Base-by-base conservation (phyloP, 1,140 invertebrate species). In the Aphelinus certus region DNA sequence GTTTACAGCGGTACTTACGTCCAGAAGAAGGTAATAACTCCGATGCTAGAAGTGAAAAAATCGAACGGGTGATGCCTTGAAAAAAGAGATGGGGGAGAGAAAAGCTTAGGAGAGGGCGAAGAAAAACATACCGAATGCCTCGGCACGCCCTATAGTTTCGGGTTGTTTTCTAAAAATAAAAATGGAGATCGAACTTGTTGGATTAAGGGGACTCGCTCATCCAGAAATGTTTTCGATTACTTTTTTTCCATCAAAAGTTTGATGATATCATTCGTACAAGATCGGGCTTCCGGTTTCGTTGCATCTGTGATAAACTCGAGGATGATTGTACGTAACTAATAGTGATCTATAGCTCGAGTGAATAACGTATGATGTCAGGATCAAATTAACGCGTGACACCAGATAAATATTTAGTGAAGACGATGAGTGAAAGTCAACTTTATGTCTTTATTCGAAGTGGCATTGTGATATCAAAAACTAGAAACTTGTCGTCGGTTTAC, bases 1-100 rank as follows among this genome's bases (percentile, higher is more conserved):
- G 63, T 61, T 76, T 62, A 66, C 55, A 66, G 49, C 47, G 69
- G n/a, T 71, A 65, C 72, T 73, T 68, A 73, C 53, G 65, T 53
- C 64, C 62, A 53, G 73, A 70, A 58, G 68, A 71, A 55, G 55
- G 46, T 58, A 48, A 65, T 71, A 63, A 26, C 47, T 69, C 26
- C 9, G 46, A 7, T 10, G 49, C 55, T 60, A 57, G 55, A 53
- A 65, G 47, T 42, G 48, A 57, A 73, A 51, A 56, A 64, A 66
- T 69, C 68, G 55, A 77, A 67, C 9, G 53, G 61, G 46, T 49
- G 57, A 56, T 75, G 69, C 63, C 68, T 72, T 77, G 6, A n/a
- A 70, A 51, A 61, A 61, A 3, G n/a, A 63, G 26, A 4, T 1
- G 7, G 49, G 48, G n/a, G 42, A 48, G 48, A 61, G 7, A 64